Base-by-base conservation (phyloP, 1,140 invertebrate genomes). In the Drosophila subpulchrella region DNA sequence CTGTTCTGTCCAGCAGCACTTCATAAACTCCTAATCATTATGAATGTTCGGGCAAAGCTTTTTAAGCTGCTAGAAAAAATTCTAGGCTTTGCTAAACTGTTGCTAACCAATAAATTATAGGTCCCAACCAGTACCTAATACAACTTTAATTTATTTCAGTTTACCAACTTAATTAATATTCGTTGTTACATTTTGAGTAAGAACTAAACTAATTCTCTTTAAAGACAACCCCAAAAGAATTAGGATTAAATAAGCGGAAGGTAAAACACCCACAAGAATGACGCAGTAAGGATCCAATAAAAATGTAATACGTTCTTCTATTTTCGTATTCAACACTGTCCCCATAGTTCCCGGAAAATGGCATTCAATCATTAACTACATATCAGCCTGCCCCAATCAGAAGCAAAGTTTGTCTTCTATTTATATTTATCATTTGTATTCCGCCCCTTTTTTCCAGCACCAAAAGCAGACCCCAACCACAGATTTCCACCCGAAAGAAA, bases 1-100 rank as follows among this genome's bases (percentile, higher is more conserved):
- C 2, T 11, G 27, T 46, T 15, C n/a, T 17, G 15, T 15, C 38
- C 38, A 32, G 60, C 54, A 61, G 56, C 55, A 79, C 54, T 79
- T 75, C 67, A 79, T 83, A 76, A 86, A 77, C 75, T 86, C 53
- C 58, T 79, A 88, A 88, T 88, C 65, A 88, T 86, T 60, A 88
- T 88, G 78, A 88, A 88, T 83, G 75, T 76, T 72, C 46, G 30
- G 75, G 48, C 44, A 54, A 65, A 71, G 39, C 17, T 36, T 7
- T 41, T 39, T 13, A 70, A 62, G 58, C 63, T 61, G 17, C 47
- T 24, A 1, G 6, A 12, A 20, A 59, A 51, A 60, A 24, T 15
- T 15, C n/a, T 7, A 59, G 42, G 12, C 34, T 20, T 15, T 20
- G 6, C 2, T 7, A 24, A 48, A 38, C 15, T 24, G 17, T 17